Percentiles rank a stretch among this genome's conserved stretches.
These are phyloP conservation scores for Triplophysa dalaica DNA, from an alignment of 2,113 vertebrate genomes.

Conservation along the genomic window DNA sequence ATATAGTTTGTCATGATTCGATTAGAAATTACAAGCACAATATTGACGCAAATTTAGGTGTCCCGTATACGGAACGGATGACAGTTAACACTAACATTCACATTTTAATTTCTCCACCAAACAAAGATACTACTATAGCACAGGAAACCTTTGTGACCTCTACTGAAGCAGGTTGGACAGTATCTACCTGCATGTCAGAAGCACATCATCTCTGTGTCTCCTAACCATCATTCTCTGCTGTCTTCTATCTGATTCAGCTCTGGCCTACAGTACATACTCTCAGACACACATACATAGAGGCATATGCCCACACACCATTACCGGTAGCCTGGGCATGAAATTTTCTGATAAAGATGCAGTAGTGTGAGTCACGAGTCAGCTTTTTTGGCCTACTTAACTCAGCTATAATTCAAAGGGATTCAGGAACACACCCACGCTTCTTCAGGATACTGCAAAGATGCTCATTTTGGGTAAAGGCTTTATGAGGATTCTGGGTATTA, in stretches of 20 bases:
- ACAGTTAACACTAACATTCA: not conserved
- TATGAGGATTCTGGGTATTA: slow-evolving; percentile 42
- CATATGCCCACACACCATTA: slow-evolving; percentile 25
- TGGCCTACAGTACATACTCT: slow-evolving; percentile 49
- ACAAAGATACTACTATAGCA: not conserved
- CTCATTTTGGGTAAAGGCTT: slow-evolving; percentile 33
- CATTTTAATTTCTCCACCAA: not conserved
- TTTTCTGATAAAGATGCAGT: slow-evolving; percentile 62
- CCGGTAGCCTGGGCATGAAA: slow-evolving; percentile 65
- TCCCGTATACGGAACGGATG: too few relatives aligned
- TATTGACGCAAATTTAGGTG: too few relatives aligned
- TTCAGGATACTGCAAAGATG: not conserved
- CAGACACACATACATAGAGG: not conserved
- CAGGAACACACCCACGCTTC: not conserved
- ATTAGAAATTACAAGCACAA: too few relatives aligned
- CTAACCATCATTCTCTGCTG: slow-evolving; percentile 4
- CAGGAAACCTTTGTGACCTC: not conserved
- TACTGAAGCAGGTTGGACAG: slow-evolving; percentile 21
- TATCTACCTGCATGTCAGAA: slow-evolving; percentile 3
- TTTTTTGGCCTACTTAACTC: slow-evolving; percentile 78
- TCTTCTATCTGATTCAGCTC: slow-evolving; percentile 15
- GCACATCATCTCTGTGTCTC: not conserved
- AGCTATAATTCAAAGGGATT: slow-evolving; percentile 39
- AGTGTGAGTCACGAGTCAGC: slow-evolving; percentile 68
- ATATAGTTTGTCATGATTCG: too few relatives aligned